phyloP scores from a whole-genome alignment of 2,113 vertebrate genomes.

The Corydoras sp. region DNA sequence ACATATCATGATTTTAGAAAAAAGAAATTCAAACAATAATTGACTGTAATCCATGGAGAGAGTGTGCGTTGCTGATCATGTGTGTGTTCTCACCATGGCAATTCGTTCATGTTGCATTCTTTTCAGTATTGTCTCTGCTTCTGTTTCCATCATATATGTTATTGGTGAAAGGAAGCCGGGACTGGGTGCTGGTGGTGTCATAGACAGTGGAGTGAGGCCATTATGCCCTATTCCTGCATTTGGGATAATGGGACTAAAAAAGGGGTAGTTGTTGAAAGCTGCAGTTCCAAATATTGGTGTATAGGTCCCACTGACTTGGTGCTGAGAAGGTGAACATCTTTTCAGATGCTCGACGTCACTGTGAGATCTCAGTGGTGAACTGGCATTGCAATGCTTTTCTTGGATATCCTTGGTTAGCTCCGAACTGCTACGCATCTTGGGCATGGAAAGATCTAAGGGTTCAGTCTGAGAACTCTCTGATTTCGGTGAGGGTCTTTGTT shows the following conservation, averaged over 20 bases:
- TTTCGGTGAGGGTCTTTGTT: constrained; percentile 34
- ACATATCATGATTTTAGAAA: no score
- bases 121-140: constrained; percentile 57
- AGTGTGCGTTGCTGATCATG: not conserved
- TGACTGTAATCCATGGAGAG: not conserved
- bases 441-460: constrained; percentile 72
- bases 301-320: constrained; percentile 46
- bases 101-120: constrained; percentile 63
- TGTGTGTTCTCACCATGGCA: constrained; percentile 57
- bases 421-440: constrained; percentile 50
- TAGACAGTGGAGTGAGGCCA: constrained; percentile 51
- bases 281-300: constrained; percentile 48
- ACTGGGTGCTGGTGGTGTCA: constrained; percentile 47
- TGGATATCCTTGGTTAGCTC: constrained; percentile 35
- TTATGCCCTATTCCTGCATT: constrained; percentile 54
- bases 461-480: constrained; percentile 57
- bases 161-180: constrained; percentile 60
- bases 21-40: no score
- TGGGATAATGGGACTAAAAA: constrained; percentile 54
- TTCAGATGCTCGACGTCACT: constrained; percentile 20
- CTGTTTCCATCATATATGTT: constrained; percentile 62
- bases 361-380: not conserved
- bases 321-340: constrained; percentile 42
- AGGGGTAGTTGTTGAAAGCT: constrained; percentile 54
- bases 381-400: constrained; percentile 37